These are phyloP conservation scores for Brachionus asplanchnoidis DNA, from an alignment of 1,140 invertebrate genomes.

Conservation along the genomic window DNA sequence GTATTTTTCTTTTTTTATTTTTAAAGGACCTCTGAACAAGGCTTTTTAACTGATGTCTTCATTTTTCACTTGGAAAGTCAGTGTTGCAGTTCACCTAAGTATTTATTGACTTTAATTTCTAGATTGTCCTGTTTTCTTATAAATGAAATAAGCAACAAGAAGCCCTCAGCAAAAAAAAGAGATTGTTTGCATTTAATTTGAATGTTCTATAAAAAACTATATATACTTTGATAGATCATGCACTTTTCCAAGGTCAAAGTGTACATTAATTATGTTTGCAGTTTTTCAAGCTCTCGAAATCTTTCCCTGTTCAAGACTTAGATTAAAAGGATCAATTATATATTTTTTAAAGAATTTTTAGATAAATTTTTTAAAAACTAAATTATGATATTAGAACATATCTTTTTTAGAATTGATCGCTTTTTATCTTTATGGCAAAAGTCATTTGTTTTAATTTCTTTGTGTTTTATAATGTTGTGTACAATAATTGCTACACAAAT, in stretches of 20 bases:
- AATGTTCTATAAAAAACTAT: too few relatives aligned
- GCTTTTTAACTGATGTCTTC: not conserved
- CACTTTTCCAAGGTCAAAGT: too few relatives aligned
- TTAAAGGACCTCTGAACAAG: not conserved
- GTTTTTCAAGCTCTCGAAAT: not conserved
- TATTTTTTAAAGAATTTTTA: not conserved
- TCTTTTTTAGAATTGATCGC: not conserved
- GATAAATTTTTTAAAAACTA: not conserved
- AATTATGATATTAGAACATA: not conserved
- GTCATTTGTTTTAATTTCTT: too few relatives aligned
- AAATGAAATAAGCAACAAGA: not conserved
- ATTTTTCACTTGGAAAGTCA: conserved; percentile 1
- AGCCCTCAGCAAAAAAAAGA: not conserved
- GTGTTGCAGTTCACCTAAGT: not conserved
- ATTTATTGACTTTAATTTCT: not conserved
- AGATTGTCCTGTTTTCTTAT: not conserved
- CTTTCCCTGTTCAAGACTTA: not conserved
- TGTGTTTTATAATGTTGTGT: too few relatives aligned
- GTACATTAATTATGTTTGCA: not conserved
- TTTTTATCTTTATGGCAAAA: too few relatives aligned
- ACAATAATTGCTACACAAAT: too few relatives aligned
- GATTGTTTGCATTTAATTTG: too few relatives aligned
- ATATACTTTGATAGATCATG: too few relatives aligned
- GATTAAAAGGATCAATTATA: not conserved
- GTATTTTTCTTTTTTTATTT: not conserved